Evolutionary conservation across 1,140 invertebrate genomes (phyloP).

Genomic region (Lordiphosa clarofinis): DNA sequence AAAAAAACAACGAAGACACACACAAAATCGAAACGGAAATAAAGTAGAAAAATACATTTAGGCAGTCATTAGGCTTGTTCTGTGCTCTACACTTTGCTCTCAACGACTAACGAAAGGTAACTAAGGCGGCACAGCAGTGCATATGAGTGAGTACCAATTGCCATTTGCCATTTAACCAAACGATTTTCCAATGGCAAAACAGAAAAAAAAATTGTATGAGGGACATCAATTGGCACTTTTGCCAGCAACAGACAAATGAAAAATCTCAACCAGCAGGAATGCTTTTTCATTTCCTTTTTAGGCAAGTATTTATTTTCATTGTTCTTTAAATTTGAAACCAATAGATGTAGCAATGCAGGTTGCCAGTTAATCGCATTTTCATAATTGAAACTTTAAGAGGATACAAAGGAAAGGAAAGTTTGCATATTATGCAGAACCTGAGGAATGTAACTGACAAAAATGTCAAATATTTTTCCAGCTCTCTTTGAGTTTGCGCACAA

Average conservation of each 20-base stretch:
- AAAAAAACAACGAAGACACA: conserved; percentile 14
- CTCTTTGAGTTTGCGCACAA: too few species aligned
- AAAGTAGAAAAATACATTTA: conserved; percentile 42
- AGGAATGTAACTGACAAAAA: too few species aligned
- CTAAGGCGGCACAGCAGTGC: too few species aligned
- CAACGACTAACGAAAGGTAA: too few species aligned
- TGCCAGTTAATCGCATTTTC: conserved; percentile 10
- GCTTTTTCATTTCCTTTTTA: too few species aligned
- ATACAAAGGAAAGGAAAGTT: background rate
- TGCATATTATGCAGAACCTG: too few species aligned
- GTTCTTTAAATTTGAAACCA: conserved; percentile 1
- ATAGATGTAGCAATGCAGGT: too few species aligned
- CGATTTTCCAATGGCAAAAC: background rate
- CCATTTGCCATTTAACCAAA: too few species aligned
- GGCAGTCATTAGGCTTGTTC: conserved; percentile 31
- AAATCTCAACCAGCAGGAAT: background rate
- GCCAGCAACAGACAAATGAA: background rate
- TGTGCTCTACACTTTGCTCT: too few species aligned
- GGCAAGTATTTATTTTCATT: conserved; percentile 2
- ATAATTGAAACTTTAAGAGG: conserved; percentile 15
- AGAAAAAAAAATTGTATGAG: background rate
- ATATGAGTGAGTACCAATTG: too few species aligned
- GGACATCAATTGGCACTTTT: conserved; percentile 5
- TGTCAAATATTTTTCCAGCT: too few species aligned
- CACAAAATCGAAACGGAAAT: conserved; percentile 34